A percentile compares a stretch with the other conserved stretches of the same genome.
These are phyloP conservation scores for Saguinus oedipus DNA, from an alignment of 2,797 vertebrate genomes.

Conservation along the genomic window DNA sequence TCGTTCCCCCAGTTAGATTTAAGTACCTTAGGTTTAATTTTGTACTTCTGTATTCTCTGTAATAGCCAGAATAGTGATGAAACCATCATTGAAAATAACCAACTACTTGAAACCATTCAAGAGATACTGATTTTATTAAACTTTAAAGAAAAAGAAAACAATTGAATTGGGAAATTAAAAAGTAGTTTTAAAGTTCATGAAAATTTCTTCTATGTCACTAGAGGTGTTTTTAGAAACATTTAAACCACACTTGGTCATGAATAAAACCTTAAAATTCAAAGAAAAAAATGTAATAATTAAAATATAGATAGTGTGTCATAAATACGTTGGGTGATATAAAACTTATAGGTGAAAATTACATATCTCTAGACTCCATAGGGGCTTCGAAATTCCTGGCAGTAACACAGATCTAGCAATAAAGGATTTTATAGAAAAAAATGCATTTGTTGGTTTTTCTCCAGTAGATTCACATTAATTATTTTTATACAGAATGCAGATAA, in stretches of 20 bases:
- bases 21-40: neutral
- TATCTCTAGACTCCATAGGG: neutral
- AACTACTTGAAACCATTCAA: neutral
- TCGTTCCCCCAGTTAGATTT: neutral
- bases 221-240: neutral
- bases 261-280: conserved; percentile 18
- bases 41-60: neutral
- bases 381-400: neutral
- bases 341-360: neutral
- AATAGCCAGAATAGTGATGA: neutral
- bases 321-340: neutral
- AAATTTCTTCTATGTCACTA: neutral
- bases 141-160: neutral
- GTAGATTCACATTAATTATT: neutral
- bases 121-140: neutral
- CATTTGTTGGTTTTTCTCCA: neutral
- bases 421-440: neutral
- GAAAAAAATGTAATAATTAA: conserved; percentile 11
- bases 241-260: neutral
- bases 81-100: neutral
- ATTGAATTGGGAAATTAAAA: neutral
- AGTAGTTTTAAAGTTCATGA: neutral
- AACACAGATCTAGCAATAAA: neutral
- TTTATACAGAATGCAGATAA: neutral
- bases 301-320: neutral